These are phyloP conservation scores for Emydoidea blandingii DNA, from an alignment of 2,797 vertebrate species.

Conservation along the genomic window DNA sequence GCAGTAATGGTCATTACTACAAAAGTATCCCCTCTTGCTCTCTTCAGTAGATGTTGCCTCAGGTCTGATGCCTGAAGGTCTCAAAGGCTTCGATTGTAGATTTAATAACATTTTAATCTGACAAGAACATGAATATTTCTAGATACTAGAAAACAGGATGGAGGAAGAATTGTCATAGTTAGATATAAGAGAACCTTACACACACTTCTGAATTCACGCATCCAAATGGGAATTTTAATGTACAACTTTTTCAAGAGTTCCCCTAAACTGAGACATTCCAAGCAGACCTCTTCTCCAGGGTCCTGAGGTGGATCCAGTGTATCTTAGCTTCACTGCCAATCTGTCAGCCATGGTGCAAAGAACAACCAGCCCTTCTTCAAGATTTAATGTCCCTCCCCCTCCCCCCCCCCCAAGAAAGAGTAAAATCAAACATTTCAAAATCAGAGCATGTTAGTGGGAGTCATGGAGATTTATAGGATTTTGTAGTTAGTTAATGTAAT, in stretches of 20 bases:
- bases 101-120: not conserved
- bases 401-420: not conserved
- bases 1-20: not conserved
- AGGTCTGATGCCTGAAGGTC: fast-evolving
- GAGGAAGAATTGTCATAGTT: not conserved
- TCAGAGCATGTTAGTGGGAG: not conserved
- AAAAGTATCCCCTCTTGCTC: not conserved
- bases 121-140: not conserved
- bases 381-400: not conserved
- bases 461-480: conserved; percentile 6
- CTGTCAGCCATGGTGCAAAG: not conserved
- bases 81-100: not conserved
- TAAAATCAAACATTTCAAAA: not conserved
- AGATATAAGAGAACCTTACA: not conserved
- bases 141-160: not conserved
- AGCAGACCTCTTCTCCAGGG: not conserved
- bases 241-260: not conserved
- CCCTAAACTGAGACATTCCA: not conserved
- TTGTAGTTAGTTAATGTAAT: conserved; percentile 50
- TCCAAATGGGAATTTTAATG: not conserved
- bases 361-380: not conserved
- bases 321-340: not conserved
- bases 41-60: not conserved
- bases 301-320: not conserved
- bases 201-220: not conserved